Evolutionary conservation across 2,888 invertebrate species (phyloP).

Genomic region (Epicampocera succincta): DNA sequence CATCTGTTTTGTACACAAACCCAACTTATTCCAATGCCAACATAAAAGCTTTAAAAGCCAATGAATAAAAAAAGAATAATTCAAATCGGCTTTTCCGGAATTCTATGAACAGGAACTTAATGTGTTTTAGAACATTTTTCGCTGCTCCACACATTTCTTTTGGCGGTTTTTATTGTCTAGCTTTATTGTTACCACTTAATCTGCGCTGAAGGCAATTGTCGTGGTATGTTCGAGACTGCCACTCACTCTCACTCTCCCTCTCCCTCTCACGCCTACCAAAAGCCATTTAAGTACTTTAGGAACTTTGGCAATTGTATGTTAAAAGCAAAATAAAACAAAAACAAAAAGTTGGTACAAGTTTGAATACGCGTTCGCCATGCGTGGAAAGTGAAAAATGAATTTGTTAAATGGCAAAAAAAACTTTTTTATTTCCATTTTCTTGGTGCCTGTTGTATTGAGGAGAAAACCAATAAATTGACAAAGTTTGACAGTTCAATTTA

Average conservation of each 20-base stretch:
- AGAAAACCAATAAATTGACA: slow-evolving; percentile 70
- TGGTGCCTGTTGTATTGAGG: slow-evolving; percentile 58
- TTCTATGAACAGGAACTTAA: slow-evolving; percentile 56
- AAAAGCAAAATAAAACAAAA: slow-evolving; percentile 30
- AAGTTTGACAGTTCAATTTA: slow-evolving; percentile 72
- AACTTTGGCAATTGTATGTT: slow-evolving; percentile 33
- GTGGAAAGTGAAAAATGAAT: slow-evolving; percentile 59
- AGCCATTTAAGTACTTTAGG: slow-evolving; percentile 54
- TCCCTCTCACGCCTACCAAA: slow-evolving; percentile 18
- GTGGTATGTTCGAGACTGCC: slow-evolving; percentile 55
- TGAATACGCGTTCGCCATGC: slow-evolving; percentile 61
- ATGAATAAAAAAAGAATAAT: slow-evolving; percentile 36
- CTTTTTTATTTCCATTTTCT: slow-evolving; percentile 53
- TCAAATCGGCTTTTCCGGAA: slow-evolving; percentile 66
- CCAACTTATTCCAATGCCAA: neutral
- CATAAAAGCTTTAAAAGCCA: slow-evolving; percentile 34
- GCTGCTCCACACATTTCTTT: slow-evolving; percentile 41
- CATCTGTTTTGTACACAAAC: neutral
- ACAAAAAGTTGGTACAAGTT: slow-evolving; percentile 49
- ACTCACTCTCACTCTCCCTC: slow-evolving; percentile 12
- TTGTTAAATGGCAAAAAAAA: slow-evolving; percentile 32
- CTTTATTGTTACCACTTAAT: slow-evolving; percentile 68
- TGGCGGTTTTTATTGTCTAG: slow-evolving; percentile 66
- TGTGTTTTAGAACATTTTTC: slow-evolving; percentile 53
- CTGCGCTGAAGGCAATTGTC: slow-evolving; percentile 59